Percentiles rank a stretch among this genome's conserved stretches.
phyloP scores from a whole-genome alignment of 2,888 invertebrate species.

The Oegoconia quadripuncta region DNA sequence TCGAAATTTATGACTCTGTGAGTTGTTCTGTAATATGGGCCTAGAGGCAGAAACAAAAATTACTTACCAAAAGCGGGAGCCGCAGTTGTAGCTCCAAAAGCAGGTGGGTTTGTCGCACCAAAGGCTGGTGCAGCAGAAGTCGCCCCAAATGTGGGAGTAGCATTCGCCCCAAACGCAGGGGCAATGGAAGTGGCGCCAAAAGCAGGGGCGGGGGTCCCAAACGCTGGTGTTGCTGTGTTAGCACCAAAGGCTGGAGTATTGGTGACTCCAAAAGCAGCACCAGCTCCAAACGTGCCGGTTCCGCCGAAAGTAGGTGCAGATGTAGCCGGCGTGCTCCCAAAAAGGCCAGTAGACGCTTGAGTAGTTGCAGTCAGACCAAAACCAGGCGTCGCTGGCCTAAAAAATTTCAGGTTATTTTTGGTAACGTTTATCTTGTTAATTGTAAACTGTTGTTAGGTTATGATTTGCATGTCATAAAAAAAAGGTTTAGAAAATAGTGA shows the following conservation, averaged over 20 bases:
- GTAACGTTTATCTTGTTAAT: too few species aligned
- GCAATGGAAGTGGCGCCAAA: conserved; percentile 38
- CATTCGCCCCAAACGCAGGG: conserved; percentile 40
- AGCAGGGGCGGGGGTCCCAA: conserved; percentile 41
- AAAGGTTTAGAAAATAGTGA: too few species aligned
- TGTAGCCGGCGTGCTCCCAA: conserved; percentile 46
- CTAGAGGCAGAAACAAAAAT: too few species aligned
- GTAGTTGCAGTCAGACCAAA: conserved; percentile 50
- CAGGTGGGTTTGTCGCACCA: conserved; percentile 10
- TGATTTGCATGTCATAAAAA: too few species aligned
- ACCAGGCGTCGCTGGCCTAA: conserved; percentile 57
- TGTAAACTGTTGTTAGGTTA: too few species aligned
- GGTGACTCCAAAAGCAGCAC: too few species aligned
- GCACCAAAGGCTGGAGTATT: conserved; percentile 36
- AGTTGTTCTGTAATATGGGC: too few species aligned
- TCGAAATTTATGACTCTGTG: too few species aligned
- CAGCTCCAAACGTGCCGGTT: conserved; percentile 31
- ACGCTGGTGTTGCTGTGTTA: conserved; percentile 19
- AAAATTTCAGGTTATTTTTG: conserved; percentile 30
- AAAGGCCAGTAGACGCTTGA: conserved; percentile 54
- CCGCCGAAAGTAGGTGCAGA: conserved; percentile 33
- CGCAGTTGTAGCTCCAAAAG: conserved; percentile 18
- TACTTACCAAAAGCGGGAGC: conserved; percentile 24
- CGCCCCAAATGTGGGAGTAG: conserved; percentile 14
- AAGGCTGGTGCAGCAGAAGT: conserved; percentile 14